phyloP scores from a whole-genome alignment of 2,888 invertebrate species.

The Crematogaster levior region DNA sequence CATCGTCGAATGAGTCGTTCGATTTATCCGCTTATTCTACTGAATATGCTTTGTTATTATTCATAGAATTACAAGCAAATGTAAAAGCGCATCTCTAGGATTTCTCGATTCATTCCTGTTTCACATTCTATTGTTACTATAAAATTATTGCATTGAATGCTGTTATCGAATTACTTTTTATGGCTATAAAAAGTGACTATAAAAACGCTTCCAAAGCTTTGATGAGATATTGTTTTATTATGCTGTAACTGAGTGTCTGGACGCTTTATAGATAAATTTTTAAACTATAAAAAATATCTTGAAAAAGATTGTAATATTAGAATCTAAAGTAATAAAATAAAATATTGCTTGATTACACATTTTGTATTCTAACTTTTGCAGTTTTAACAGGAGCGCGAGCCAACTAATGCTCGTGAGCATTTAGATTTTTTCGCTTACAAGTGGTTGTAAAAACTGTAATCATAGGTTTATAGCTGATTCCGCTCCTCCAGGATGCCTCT shows the following conservation, averaged over 20 bases:
- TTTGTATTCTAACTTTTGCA: not conserved
- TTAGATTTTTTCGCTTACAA: constrained; percentile 17
- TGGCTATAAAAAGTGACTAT: not conserved
- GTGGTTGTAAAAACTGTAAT: constrained; percentile 60
- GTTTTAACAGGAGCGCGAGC: constrained; percentile 10
- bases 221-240: not conserved
- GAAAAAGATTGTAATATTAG: not conserved
- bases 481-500: constrained; percentile 36
- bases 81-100: not conserved
- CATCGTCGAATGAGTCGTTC: not conserved
- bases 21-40: not conserved
- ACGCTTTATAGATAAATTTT: not conserved
- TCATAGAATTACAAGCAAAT: constrained; percentile 22
- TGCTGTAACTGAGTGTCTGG: not conserved
- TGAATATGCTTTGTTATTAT: constrained; percentile 16
- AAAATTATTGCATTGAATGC: not conserved
- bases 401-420: not conserved
- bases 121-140: not conserved
- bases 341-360: not conserved
- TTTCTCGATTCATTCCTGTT: constrained; percentile 1
- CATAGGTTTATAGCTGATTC: constrained; percentile 59
- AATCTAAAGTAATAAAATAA: not conserved
- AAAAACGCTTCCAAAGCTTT: not conserved
- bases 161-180: constrained; percentile 15
- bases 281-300: not conserved